phyloP scores from a whole-genome alignment of 1,140 invertebrate genomes.

The Apocrypta bakeri region DNA sequence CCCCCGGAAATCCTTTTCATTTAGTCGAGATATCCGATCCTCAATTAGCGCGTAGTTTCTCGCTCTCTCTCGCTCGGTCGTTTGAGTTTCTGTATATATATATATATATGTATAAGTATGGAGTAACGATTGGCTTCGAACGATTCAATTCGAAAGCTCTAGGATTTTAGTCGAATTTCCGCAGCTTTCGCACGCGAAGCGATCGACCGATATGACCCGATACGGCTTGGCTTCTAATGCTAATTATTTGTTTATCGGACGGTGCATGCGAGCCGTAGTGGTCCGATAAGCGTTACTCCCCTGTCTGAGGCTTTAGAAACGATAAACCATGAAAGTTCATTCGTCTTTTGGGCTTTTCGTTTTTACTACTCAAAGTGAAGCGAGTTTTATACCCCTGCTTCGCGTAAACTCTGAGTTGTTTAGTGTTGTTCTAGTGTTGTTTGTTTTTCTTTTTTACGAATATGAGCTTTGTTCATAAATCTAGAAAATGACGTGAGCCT shows the following conservation, averaged over 20 bases:
- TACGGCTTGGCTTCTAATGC: conserved; percentile 60
- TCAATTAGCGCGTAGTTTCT: not conserved
- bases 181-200: conserved; percentile 21
- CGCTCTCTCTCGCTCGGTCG: not conserved
- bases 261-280: conserved; percentile 58
- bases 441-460: conserved; percentile 23
- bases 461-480: too few relatives aligned
- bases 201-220: conserved; percentile 50
- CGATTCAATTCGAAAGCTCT: conserved; percentile 14
- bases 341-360: conserved; percentile 38
- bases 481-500: too few relatives aligned
- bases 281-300: conserved; percentile 55
- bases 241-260: conserved; percentile 71
- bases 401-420: not conserved
- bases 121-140: conserved; percentile 3
- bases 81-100: not conserved
- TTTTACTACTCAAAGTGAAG: not conserved
- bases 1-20: conserved; percentile 40
- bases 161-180: not conserved
- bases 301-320: not conserved
- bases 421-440: not conserved
- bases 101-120: conserved; percentile 1
- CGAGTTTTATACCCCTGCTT: not conserved
- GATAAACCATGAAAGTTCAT: conserved; percentile 13
- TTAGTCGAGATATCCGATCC: not conserved